Percentiles rank a stretch among this genome's conserved stretches.
Evolutionary conservation across 2,113 vertebrate genomes (phyloP).

Genomic region (Australoheros scitulus): DNA sequence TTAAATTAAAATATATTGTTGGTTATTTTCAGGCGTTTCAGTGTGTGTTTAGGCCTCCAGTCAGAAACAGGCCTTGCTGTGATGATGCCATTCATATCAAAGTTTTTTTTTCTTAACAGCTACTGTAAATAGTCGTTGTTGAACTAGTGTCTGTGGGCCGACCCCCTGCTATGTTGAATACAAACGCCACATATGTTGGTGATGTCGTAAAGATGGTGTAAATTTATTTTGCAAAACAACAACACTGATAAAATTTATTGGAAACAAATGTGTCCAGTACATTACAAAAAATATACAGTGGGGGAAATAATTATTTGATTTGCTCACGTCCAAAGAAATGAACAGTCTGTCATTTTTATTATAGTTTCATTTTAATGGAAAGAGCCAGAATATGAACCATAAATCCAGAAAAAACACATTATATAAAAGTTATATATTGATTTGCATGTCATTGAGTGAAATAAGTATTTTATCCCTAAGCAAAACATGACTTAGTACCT

Average conservation of each 20-base stretch:
- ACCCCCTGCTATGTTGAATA: slow-evolving; percentile 35
- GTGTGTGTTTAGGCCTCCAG: slow-evolving; percentile 42
- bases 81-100: slow-evolving; percentile 68
- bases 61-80: slow-evolving; percentile 56
- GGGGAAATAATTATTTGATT: no score
- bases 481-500: no score
- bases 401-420: no score
- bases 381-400: no score
- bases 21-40: slow-evolving; percentile 25
- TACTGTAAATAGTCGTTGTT: background rate
- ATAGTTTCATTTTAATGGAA: no score
- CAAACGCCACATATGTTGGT: slow-evolving; percentile 9
- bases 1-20: slow-evolving; percentile 44
- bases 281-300: no score
- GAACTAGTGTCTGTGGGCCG: slow-evolving; percentile 31
- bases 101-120: slow-evolving; percentile 54
- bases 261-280: no score
- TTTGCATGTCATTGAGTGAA: no score
- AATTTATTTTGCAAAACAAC: background rate
- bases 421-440: no score
- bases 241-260: background rate
- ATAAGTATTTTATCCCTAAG: no score
- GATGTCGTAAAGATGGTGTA: background rate
- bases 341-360: no score
- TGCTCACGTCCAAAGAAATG: no score